phyloP scores from a whole-genome alignment of 2,888 invertebrate genomes.

The Apotomis turbidana region DNA sequence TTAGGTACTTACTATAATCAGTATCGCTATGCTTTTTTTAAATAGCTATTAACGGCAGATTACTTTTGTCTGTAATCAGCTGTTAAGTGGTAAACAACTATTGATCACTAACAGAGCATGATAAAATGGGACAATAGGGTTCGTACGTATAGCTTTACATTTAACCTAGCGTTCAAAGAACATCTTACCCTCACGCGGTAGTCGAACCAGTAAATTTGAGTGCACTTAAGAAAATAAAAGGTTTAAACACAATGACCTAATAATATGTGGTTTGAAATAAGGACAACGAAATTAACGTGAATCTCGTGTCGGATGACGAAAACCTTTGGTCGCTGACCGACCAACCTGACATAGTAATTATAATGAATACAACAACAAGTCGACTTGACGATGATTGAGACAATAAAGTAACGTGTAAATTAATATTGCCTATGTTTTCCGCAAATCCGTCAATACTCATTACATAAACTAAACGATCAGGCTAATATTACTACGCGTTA shows the following conservation, averaged over 20 bases:
- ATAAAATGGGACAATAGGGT: neutral
- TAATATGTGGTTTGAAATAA: neutral
- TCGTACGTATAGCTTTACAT: constrained; percentile 2
- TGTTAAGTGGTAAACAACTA: neutral
- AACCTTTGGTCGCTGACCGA: no score
- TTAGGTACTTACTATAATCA: no score
- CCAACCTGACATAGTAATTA: no score
- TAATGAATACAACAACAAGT: no score
- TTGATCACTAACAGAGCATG: neutral
- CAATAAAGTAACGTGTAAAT: neutral
- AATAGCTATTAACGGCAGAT: no score
- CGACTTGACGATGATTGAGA: no score
- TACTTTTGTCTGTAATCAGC: no score
- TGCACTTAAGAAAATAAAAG: constrained; percentile 60
- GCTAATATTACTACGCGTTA: neutral
- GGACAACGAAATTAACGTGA: no score
- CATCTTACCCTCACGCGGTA: constrained; percentile 72
- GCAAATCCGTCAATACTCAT: neutral
- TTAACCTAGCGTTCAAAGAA: constrained; percentile 14
- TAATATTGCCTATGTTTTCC: constrained; percentile 38
- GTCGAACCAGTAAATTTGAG: constrained; percentile 73
- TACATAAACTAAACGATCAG: neutral
- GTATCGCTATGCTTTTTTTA: no score
- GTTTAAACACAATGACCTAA: constrained; percentile 25
- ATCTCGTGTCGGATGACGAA: no score